Base-by-base conservation (phyloP, 1,140 invertebrate genomes). In the Catajapyx aquilonaris region DNA sequence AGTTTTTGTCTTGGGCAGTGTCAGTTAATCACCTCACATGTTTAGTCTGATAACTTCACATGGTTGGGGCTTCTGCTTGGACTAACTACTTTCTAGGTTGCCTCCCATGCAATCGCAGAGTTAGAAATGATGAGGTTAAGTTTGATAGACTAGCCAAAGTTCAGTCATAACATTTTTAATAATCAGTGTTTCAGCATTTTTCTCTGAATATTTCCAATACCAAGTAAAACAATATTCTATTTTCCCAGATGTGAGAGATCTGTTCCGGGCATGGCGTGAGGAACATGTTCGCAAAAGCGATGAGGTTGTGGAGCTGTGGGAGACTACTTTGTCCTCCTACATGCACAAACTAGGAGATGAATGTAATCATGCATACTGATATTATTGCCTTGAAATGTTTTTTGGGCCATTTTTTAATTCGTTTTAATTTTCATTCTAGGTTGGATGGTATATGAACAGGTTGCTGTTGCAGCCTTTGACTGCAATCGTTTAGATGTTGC, bases 391-490 rank as follows among this genome's bases (percentile, higher is more conserved):
- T 37, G 3, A 16, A 21, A 9, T 17, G 10, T 22, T 17, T 35
- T 41, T 4, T 4, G 41, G 33, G 4, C 7, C 5, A 42, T 4
- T 42, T 17, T 15, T 9, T 33, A 11, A 22, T 35, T 13, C 21
- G 4, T 16, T 28, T 20, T 43, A 13, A n/a, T 17, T 51, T 51
- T 43, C 46, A 45, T 71, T 71, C 35, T 53, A 90, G 84, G 81
- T 51, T 86, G 83, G 67, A 56, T 83, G 35, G 69, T 93, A 25
- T 61, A 86, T 48, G 88, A 95, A 55, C 88, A 94, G 74, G 84
- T 95, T 13, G 81, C 80, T 45, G 65, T 94, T 41, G 90, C 93
- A 34, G 81, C 87, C 1, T 57, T 96, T 36, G 94, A 99, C 52
- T 80, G 76, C 47, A 71, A 81, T 51, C 62, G 73, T 25, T 64